Evolutionary conservation across 1,140 invertebrate genomes (phyloP).

Genomic region (Brachionus asplanchnoidis): DNA sequence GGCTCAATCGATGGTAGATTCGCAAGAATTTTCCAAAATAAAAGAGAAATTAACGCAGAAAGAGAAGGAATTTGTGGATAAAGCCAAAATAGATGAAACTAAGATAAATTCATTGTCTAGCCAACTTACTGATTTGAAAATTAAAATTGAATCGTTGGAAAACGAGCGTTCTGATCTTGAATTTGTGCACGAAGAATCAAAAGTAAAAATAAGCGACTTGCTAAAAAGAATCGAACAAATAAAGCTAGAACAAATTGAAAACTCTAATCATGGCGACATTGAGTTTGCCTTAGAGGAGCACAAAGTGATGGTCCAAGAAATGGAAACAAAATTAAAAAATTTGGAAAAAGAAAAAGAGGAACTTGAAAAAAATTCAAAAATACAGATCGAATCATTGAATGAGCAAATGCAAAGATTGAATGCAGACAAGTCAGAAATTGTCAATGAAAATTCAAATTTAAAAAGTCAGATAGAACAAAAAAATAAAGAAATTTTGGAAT

Average conservation of each 20-base stretch:
- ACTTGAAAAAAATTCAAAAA: background rate
- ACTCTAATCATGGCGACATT: slow-evolving; percentile 47
- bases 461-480: background rate
- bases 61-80: slow-evolving; percentile 53
- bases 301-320: slow-evolving; percentile 47
- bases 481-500: background rate
- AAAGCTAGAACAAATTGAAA: slow-evolving; percentile 48
- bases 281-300: slow-evolving; percentile 49
- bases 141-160: slow-evolving; percentile 44
- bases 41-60: slow-evolving; percentile 45
- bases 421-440: background rate
- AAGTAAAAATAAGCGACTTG: slow-evolving; percentile 48
- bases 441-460: background rate
- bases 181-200: slow-evolving; percentile 47
- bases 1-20: slow-evolving; percentile 56
- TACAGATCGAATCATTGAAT: background rate
- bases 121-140: slow-evolving; percentile 43
- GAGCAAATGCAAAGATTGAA: background rate
- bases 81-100: slow-evolving; percentile 41
- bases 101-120: slow-evolving; percentile 43
- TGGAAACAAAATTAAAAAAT: slow-evolving; percentile 44
- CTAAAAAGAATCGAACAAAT: slow-evolving; percentile 49
- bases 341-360: background rate
- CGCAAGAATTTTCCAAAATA: slow-evolving; percentile 47
- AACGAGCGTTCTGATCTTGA: slow-evolving; percentile 45